Base-by-base conservation (phyloP, 2,113 vertebrate genomes). In the Pithys albifrons region DNA sequence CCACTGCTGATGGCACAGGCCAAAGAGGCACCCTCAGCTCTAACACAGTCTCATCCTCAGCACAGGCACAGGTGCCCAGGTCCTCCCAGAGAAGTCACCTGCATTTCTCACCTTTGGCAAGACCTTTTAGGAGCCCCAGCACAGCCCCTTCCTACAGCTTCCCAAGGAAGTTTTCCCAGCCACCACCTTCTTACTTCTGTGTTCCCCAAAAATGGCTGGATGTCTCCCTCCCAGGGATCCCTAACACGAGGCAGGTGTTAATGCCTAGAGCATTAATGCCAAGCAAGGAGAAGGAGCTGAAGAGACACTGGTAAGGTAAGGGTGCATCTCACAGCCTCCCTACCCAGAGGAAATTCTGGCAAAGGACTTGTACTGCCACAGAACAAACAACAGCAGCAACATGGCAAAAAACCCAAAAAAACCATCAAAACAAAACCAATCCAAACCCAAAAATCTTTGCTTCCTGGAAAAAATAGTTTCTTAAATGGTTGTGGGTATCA, bases 381-480 rank as follows among this genome's bases (percentile, higher is more conserved):
- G 81, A 81, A 93, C 91, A 95, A 94, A 88, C 48, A 93, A 27
- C 57, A 67, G 14, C 78, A 91, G 49, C 66, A 95, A 66, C 24
- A 73, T 46, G 14, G 5, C 0, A 31, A 48, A 54, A 37, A 78
- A 83, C 72, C 62, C 19, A 12, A 20, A 19, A 22, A 12, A 3
- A 27, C 41, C 14, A n/a, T 39, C 8, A 14, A 4, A 8, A 4
- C 2, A 27, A 16, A 79, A 35, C 6, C 45, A 76, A 65, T 27
- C 45, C 37, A 91, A 93, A 76, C 37, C 29, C 41, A 91, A 92
- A 85, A 95, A 95, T 83, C 84, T 49, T 71, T 71, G 55, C 93
- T 97, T 97, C 96, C 96, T 96, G 96, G 96, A 97, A 97, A 97
- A 97, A 95, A 95, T 1, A 88, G 84, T 93, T 95, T 86, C 94